Conservation (phyloP, 2,113 vertebrate genomes). For the Sclerurus mexicanus region DNA sequence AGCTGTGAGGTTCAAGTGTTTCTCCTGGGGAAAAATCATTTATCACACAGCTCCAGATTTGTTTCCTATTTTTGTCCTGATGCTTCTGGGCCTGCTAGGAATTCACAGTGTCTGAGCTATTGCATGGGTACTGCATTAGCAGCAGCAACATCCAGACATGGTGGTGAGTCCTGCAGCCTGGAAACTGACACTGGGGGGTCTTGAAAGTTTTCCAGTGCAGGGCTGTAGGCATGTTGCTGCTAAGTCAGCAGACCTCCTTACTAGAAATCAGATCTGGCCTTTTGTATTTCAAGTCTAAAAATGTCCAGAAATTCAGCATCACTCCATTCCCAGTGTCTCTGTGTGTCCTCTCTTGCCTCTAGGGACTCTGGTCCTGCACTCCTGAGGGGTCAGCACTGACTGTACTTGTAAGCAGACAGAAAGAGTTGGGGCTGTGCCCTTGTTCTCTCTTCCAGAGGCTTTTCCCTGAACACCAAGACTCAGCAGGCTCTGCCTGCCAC, state of each 20-base stretch:
- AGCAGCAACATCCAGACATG: rapidly evolving
- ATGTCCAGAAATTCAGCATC: neutral
- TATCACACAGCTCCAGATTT: neutral
- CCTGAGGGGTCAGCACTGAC: neutral
- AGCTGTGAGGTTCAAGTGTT: neutral
- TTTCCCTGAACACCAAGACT: neutral
- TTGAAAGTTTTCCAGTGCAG: neutral
- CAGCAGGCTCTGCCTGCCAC: neutral
- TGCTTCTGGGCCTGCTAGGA: neutral
- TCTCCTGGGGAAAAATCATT: neutral
- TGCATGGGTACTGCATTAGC: neutral
- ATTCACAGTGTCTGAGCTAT: neutral
- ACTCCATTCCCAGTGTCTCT: neutral
- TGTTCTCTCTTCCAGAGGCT: neutral
- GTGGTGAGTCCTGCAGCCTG: neutral
- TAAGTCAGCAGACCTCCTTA: neutral
- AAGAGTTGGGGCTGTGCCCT: neutral
- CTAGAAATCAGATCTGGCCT: neutral
- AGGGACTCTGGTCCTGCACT: neutral
- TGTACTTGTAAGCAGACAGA: neutral
- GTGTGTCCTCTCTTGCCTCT: neutral
- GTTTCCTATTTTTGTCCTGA: neutral
- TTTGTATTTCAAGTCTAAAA: neutral
- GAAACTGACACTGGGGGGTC: neutral
- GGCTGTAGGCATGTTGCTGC: neutral